Evolutionary conservation across 2,888 invertebrate genomes (phyloP), one percentile per base, ranked within the genome.

Genomic region (Eupeodes luniger): DNA sequence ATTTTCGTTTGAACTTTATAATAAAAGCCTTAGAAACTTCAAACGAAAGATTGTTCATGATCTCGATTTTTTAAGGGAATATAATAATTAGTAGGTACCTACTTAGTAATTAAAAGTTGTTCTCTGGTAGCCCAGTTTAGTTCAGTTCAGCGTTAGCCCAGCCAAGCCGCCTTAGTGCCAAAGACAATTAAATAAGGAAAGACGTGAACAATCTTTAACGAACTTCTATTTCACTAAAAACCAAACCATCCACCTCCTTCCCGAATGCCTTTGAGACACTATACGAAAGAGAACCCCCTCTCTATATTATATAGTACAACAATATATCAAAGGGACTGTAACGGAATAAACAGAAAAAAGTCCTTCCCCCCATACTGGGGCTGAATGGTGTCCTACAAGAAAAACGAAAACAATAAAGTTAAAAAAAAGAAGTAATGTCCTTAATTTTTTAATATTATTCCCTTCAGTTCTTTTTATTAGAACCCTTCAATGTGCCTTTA

Each of bases 71-170:
- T 16, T 5, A 34, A 47, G 27, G 36, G 76, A 74, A 64, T 81
- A 88, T 84, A 84, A 64, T 81, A 88, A 88, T 88, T 84, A 88
- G 84, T 75, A 59, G 9, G 12, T 36, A 11, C 9, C 10, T 44
- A 64, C 64, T 64, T 59, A 61, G 77, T 81, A 78, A 88, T 84
- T 84, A 88, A 84, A 88, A 88, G 88, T 88, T 84, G 70, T 51
- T 53, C 53, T 27, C 59, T 64, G 19, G 19, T 62, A 40, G 44
- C 51, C 14, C 7, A 19, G 7, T 19, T 19, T 1, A 19, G 19
- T 19, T 19, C 19, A 19, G 19, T 19, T 19, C 19, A 1, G 19
- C 19, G n/a, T 19, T 19, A 19, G 19, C 19, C 19, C 36, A 36
- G 36, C 36, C 36, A 36, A 7, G 47, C 11, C 14, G 19, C 55